Percentiles rank a stretch among this genome's conserved stretches.
These are phyloP conservation scores for Gadus chalcogrammus DNA, from an alignment of 2,113 vertebrate genomes.

Conservation along the genomic window DNA sequence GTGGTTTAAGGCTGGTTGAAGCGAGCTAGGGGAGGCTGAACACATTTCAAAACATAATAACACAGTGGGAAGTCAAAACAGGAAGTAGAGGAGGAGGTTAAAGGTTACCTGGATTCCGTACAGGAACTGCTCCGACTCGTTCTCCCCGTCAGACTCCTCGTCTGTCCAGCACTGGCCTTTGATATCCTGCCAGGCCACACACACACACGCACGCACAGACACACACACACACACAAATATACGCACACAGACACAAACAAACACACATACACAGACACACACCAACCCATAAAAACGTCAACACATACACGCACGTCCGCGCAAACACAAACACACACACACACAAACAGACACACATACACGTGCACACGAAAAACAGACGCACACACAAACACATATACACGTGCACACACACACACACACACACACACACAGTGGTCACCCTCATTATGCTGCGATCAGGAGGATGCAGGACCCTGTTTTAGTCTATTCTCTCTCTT, in stretches of 20 bases:
- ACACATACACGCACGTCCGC: conserved; percentile 2
- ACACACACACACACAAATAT: no score
- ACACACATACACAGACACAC: neutral
- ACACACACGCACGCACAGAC: no score
- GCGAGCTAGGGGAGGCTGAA: no score
- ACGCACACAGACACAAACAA: no score
- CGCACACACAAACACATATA: neutral
- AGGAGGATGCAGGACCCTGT: conserved; percentile 36
- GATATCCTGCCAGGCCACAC: conserved; percentile 80
- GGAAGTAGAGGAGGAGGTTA: neutral
- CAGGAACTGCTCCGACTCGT: conserved; percentile 95
- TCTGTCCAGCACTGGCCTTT: conserved; percentile 98
- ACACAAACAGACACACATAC: conserved; percentile 47
- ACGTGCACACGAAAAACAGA: neutral
- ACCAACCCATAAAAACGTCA: neutral
- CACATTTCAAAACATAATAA: no score
- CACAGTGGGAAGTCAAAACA: neutral
- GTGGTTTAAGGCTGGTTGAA: no score
- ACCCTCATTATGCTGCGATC: neutral
- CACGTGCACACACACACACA: conserved; percentile 20
- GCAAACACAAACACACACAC: no score
- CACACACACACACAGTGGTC: conserved; percentile 31
- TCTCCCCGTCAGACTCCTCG: conserved; percentile 98
- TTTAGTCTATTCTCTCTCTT: conserved; percentile 37
- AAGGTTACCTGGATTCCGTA: conserved; percentile 92